Percentiles rank a stretch among this genome's conserved stretches.
Conservation (phyloP, 2,888 invertebrate species). For the Drosophila setosimentum region DNA sequence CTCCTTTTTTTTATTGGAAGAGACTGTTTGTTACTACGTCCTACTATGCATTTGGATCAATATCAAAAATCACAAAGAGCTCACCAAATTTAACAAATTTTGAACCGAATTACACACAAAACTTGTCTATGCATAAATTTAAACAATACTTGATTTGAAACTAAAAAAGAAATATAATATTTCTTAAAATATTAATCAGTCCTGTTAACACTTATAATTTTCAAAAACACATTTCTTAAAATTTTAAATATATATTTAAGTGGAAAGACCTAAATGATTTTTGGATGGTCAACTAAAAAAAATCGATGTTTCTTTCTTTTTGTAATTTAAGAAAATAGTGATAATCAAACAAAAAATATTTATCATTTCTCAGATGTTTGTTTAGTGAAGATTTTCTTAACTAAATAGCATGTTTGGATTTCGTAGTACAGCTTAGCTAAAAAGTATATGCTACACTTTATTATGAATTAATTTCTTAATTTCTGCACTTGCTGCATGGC, state of each 20-base stretch:
- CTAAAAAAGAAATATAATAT: neutral
- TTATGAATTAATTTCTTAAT: slow-evolving; percentile 74
- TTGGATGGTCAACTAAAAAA: neutral
- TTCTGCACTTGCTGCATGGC: slow-evolving; percentile 49
- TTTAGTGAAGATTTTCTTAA: neutral
- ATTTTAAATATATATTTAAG: neutral
- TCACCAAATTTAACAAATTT: neutral
- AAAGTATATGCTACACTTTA: slow-evolving; percentile 25
- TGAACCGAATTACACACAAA: neutral
- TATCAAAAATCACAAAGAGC: neutral
- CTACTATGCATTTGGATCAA: neutral
- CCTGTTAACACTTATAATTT: neutral
- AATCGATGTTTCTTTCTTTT: neutral
- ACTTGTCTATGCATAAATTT: neutral
- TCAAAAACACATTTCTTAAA: neutral
- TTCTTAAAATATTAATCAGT: neutral
- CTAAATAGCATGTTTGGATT: neutral
- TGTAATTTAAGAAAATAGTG: neutral
- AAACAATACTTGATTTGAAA: no score
- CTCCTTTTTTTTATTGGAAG: neutral
- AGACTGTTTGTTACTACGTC: neutral
- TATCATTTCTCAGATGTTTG: neutral
- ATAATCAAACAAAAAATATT: neutral
- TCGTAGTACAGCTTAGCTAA: neutral
- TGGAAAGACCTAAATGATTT: neutral